Conservation (phyloP, 2,113 vertebrate genomes). For the Ictidomys tridecemlineatus region DNA sequence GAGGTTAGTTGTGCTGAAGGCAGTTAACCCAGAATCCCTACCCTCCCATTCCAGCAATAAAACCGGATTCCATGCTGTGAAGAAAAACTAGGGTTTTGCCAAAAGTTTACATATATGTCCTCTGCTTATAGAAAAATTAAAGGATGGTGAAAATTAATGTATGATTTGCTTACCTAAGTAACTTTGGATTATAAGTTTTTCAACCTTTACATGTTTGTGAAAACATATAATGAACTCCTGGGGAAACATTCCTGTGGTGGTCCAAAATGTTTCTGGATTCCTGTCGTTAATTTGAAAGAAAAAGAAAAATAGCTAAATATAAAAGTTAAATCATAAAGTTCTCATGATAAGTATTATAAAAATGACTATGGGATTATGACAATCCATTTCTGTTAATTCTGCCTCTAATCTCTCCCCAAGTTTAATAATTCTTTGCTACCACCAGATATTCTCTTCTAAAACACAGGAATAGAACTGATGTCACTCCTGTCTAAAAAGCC, state of each 20-base stretch:
- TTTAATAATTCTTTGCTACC: slow-evolving; percentile 39
- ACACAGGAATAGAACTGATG: background rate
- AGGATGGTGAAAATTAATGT: background rate
- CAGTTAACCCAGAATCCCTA: background rate
- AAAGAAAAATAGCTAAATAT: slow-evolving; percentile 41
- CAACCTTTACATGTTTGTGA: slow-evolving; percentile 88
- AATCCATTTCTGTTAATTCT: slow-evolving; percentile 28
- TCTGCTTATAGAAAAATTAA: background rate
- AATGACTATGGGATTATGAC: background rate
- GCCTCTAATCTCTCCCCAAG: slow-evolving; percentile 26
- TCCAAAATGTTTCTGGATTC: slow-evolving; percentile 94
- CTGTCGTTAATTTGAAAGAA: slow-evolving; percentile 84
- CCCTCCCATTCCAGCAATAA: slow-evolving; percentile 34
- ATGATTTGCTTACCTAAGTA: slow-evolving; percentile 90
- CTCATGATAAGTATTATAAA: slow-evolving; percentile 20
- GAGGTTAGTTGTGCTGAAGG: slow-evolving; percentile 39
- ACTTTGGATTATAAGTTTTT: slow-evolving; percentile 91
- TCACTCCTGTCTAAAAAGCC: slow-evolving; percentile 40
- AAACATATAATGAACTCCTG: slow-evolving; percentile 95
- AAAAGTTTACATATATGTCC: slow-evolving; percentile 44
- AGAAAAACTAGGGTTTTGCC: slow-evolving; percentile 31
- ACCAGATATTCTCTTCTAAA: slow-evolving; percentile 22
- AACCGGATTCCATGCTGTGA: slow-evolving; percentile 35
- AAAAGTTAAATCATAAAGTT: slow-evolving; percentile 59
- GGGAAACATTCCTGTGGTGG: slow-evolving; percentile 97